Conservation (phyloP, 2,797 vertebrate species). For the Graptemys geographica region DNA sequence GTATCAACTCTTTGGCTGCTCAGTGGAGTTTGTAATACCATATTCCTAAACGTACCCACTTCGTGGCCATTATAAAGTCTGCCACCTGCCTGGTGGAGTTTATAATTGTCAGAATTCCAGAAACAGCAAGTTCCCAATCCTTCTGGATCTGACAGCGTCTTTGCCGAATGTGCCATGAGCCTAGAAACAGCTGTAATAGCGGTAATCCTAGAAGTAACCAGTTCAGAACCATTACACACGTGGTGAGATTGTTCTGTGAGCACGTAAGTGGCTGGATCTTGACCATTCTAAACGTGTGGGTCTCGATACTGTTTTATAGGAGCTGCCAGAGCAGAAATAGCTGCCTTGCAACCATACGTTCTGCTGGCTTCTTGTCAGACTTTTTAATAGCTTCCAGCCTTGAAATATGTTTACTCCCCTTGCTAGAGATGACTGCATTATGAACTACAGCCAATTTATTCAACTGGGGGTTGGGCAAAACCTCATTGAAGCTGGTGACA, state of each 20-base stretch:
- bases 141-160: neutral
- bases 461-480: neutral
- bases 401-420: conserved; percentile 22
- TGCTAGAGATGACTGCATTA: neutral
- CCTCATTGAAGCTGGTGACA: accelerated
- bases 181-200: neutral
- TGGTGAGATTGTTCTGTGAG: neutral
- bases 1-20: too few species aligned
- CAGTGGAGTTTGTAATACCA: too few species aligned
- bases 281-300: neutral
- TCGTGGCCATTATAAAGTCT: neutral
- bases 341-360: neutral
- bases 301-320: neutral
- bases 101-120: neutral
- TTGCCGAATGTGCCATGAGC: neutral
- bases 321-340: neutral
- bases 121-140: neutral
- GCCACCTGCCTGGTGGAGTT: neutral
- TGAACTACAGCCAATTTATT: neutral
- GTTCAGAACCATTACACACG: neutral
- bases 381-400: conserved; percentile 18
- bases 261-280: neutral
- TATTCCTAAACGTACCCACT: neutral
- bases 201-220: neutral
- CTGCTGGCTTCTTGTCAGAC: conserved; percentile 31